Evolutionary conservation across 1,140 invertebrate genomes (phyloP).

Genomic region (Oryzaephilus surinamensis): DNA sequence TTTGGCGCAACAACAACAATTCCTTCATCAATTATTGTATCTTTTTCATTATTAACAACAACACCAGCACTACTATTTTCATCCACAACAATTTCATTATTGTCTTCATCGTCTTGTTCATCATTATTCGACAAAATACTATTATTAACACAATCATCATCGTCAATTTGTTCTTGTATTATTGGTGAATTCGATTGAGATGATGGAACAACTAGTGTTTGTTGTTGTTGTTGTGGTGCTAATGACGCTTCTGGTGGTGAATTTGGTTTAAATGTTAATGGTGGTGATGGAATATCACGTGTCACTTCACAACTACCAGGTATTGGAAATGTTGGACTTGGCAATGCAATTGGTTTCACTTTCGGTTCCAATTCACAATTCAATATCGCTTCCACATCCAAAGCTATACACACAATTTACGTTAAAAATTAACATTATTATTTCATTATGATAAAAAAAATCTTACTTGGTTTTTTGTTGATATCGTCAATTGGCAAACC

Average conservation of each 20-base stretch:
- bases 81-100: slow-evolving; percentile 3
- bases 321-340: slow-evolving; percentile 23
- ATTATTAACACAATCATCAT: too few species aligned
- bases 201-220: too few species aligned
- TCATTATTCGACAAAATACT: too few species aligned
- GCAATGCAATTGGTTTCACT: slow-evolving; percentile 16
- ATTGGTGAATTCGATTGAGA: too few species aligned
- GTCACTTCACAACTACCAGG: slow-evolving; percentile 12
- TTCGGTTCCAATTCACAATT: slow-evolving; percentile 26
- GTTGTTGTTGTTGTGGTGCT: background rate
- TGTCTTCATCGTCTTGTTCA: slow-evolving; percentile 6
- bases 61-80: background rate
- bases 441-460: background rate
- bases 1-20: too few species aligned
- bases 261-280: too few species aligned
- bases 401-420: slow-evolving; percentile 15
- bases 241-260: background rate
- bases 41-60: background rate
- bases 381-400: slow-evolving; percentile 27
- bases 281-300: background rate
- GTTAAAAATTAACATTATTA: background rate
- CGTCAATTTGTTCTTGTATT: too few species aligned
- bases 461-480: slow-evolving; percentile 25
- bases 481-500: slow-evolving; percentile 31
- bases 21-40: background rate